These are phyloP conservation scores for Anguilla megastoma DNA, from an alignment of 2,797 vertebrate genomes.

Conservation along the genomic window DNA sequence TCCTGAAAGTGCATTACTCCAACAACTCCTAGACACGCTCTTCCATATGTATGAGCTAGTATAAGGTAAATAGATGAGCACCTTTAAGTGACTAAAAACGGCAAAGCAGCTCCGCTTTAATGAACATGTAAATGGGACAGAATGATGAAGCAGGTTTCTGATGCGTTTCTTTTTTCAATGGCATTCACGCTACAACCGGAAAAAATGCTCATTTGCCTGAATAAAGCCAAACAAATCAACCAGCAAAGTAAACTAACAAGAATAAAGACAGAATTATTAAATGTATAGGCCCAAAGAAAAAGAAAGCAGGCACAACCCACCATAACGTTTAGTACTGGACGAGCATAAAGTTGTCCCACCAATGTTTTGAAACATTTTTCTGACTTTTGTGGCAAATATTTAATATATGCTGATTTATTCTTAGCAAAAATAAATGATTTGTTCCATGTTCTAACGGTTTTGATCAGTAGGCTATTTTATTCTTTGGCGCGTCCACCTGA, in stretches of 20 bases:
- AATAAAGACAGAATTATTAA: background rate
- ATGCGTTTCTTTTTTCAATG: slow-evolving; percentile 21
- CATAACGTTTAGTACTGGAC: background rate
- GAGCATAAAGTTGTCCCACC: background rate
- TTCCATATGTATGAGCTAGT: slow-evolving; percentile 75
- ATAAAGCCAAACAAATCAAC: background rate
- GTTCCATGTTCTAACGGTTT: background rate
- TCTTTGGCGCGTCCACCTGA: slow-evolving; percentile 42
- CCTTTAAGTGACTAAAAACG: slow-evolving; percentile 61
- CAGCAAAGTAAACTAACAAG: background rate
- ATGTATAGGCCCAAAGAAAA: slow-evolving; percentile 18
- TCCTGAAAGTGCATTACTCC: slow-evolving; percentile 73
- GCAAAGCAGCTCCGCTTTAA: slow-evolving; percentile 50
- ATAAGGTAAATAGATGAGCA: slow-evolving; percentile 65
- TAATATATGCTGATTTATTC: background rate
- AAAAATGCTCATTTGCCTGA: slow-evolving; percentile 6
- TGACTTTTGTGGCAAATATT: background rate
- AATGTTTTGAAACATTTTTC: background rate
- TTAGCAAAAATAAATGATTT: background rate
- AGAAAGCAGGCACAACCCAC: background rate
- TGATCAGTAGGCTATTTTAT: background rate
- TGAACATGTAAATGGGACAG: slow-evolving; percentile 49
- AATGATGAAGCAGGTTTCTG: slow-evolving; percentile 29
- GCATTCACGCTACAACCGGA: slow-evolving; percentile 15
- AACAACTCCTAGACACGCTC: slow-evolving; percentile 62